Evolutionary conservation across 2,797 vertebrate species (phyloP).

Genomic region (Semaprochilodus insignis): DNA sequence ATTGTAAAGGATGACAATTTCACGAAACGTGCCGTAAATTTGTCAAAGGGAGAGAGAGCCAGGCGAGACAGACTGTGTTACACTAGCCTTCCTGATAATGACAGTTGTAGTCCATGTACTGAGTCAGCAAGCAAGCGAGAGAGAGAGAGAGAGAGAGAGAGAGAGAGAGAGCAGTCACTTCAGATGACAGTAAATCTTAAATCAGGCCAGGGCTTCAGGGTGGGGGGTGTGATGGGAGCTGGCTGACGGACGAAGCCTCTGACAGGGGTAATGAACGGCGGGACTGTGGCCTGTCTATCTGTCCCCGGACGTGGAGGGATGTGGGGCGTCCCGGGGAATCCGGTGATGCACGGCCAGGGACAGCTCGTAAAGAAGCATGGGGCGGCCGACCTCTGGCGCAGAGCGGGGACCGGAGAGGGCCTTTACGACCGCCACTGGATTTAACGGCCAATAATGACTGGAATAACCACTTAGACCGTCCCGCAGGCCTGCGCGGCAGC

Average conservation of each 20-base stretch:
- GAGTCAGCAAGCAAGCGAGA: conserved; percentile 53
- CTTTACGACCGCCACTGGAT: conserved; percentile 87
- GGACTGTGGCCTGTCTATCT: conserved; percentile 81
- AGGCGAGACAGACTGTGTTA: conserved; percentile 46
- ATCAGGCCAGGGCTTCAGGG: conserved; percentile 78
- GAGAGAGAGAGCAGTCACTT: conserved; percentile 79
- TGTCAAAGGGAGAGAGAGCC: conserved; percentile 70
- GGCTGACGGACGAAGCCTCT: conserved; percentile 72
- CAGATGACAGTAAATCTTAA: conserved; percentile 93
- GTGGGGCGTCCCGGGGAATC: conserved; percentile 71
- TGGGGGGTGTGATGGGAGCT: conserved; percentile 3
- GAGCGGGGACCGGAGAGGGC: conserved; percentile 78
- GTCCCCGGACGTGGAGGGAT: conserved; percentile 61
- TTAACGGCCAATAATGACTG: conserved; percentile 87
- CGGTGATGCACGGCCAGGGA: conserved; percentile 86
- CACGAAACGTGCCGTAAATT: conserved; percentile 94
- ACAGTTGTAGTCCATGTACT: conserved; percentile 86
- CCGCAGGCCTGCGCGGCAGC: conserved; percentile 66
- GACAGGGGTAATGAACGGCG: conserved; percentile 88
- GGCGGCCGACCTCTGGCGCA: conserved; percentile 88
- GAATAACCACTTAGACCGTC: conserved; percentile 85
- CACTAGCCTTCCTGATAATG: conserved; percentile 85
- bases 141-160: conserved; percentile 24
- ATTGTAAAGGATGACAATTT: conserved; percentile 97
- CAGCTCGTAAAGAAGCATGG: conserved; percentile 89